These are phyloP conservation scores for Drosophila novamexicana DNA, from an alignment of 1,140 invertebrate species.

Conservation along the genomic window DNA sequence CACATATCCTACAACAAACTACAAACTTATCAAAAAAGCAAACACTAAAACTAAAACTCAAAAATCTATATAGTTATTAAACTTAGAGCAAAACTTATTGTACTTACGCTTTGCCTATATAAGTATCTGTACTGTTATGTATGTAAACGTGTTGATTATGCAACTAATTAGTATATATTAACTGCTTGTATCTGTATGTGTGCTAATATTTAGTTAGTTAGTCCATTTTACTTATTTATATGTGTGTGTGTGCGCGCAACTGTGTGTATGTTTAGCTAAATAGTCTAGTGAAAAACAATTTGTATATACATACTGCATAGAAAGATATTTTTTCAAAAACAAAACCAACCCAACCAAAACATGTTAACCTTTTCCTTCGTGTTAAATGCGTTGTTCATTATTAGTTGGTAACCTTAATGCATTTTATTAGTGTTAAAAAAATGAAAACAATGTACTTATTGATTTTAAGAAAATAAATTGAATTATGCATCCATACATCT, in stretches of 20 bases:
- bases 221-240: conserved; percentile 59
- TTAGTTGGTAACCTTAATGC: conserved; percentile 49
- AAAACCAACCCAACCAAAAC: conserved; percentile 27
- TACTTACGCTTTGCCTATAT: conserved; percentile 18
- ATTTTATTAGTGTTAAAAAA: conserved; percentile 58
- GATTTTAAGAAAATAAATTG: conserved; percentile 52
- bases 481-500: conserved; percentile 16
- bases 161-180: not conserved
- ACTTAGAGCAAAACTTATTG: conserved; percentile 35
- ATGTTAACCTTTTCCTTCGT: conserved; percentile 65
- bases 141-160: too few species aligned
- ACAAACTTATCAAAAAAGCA: conserved; percentile 26
- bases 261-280: conserved; percentile 1
- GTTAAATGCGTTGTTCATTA: conserved; percentile 58
- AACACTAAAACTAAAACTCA: conserved; percentile 10
- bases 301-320: conserved; percentile 29
- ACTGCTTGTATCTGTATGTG: not conserved
- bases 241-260: not conserved
- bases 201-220: conserved; percentile 47
- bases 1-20: conserved; percentile 55
- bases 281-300: conserved; percentile 15
- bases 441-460: conserved; percentile 64
- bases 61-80: conserved; percentile 12
- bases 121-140: conserved; percentile 3
- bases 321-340: conserved; percentile 58